Base-by-base conservation (phyloP, 2,797 vertebrate species). In the Cheirogaleus major region DNA sequence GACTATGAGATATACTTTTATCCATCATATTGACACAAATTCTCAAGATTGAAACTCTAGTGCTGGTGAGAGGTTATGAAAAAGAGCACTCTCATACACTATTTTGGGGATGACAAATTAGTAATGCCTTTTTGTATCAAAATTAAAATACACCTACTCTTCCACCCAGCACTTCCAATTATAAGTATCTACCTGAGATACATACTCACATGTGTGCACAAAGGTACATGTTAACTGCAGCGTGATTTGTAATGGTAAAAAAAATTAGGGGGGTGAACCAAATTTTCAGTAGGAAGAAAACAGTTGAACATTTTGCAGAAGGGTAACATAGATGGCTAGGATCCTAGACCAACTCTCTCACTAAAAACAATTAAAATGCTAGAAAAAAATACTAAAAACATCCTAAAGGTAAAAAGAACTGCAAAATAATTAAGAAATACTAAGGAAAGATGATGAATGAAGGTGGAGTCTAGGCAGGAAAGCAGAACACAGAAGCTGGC, bases 131-230 rank as follows among this genome's bases (percentile, higher is more conserved):
- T 82, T 65, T 45, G 4, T n/a, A 57, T 43, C 79, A 95, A 81
- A 93, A 91, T 95, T 84, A 83, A 94, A 92, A 55, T 72, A 65
- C 11, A 22, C n/a, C 38, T 78, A 63, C n/a, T 86, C 23, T 59
- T 73, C 69, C 27, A 65, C 45, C 38, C 32, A 88, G 70, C 43
- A 83, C 84, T 79, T 90, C 10, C 80, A 93, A 23, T 41, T 87
- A 50, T 41, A 72, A 32, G 27, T 63, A 63, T 70, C 50, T 83
- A 61, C 48, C 52, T 15, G 18, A 73, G 25, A 80, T 41, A 15
- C 20, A 67, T 12, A 43, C 43, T 55, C 41, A 82, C 22, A 41
- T 65, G 73, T 84, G 43, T 25, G 50, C 69, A 52, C 69, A 79
- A 32, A 89, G 61, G 75, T 27, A 91, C 12, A 23, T 88, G 48